Percentiles rank a stretch among this genome's conserved stretches.
phyloP scores from a whole-genome alignment of 1,140 invertebrate genomes.

The Musca domestica region DNA sequence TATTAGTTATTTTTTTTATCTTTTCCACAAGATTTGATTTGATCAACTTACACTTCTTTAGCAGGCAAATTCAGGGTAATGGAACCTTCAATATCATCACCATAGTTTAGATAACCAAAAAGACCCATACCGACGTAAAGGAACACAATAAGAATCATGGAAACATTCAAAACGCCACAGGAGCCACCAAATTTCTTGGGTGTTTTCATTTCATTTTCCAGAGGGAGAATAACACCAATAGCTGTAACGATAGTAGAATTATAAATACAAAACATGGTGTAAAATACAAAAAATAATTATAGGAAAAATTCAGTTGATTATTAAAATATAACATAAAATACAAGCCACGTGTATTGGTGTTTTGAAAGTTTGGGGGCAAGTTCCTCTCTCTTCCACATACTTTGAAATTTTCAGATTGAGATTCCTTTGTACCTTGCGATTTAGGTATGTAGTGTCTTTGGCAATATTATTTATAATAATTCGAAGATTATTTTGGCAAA shows the following conservation, averaged over 20 bases:
- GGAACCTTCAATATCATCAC: conserved; percentile 60
- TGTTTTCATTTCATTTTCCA: conserved; percentile 79
- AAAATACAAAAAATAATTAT: too few species aligned
- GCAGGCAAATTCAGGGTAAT: conserved; percentile 66
- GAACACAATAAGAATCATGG: conserved; percentile 67
- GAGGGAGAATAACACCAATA: conserved; percentile 74
- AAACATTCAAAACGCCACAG: conserved; percentile 71
- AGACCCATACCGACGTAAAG: conserved; percentile 72
- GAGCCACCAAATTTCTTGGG: conserved; percentile 66
- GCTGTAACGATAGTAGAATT: conserved; percentile 53
- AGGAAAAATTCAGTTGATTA: too few species aligned
- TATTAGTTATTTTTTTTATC: background rate
- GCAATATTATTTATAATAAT: too few species aligned
- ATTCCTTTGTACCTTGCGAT: too few species aligned
- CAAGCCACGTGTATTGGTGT: too few species aligned
- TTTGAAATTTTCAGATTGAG: too few species aligned
- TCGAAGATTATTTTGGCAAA: too few species aligned
- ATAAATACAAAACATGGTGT: too few species aligned
- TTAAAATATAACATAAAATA: too few species aligned
- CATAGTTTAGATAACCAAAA: conserved; percentile 75
- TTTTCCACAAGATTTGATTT: background rate
- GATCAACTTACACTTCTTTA: conserved; percentile 57
- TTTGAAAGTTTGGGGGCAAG: too few species aligned
- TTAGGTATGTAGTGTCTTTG: too few species aligned
- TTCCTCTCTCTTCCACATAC: too few species aligned